Base-by-base conservation (phyloP, 64 coral and sea anemone species). In the Pocillopora verrucosa region DNA sequence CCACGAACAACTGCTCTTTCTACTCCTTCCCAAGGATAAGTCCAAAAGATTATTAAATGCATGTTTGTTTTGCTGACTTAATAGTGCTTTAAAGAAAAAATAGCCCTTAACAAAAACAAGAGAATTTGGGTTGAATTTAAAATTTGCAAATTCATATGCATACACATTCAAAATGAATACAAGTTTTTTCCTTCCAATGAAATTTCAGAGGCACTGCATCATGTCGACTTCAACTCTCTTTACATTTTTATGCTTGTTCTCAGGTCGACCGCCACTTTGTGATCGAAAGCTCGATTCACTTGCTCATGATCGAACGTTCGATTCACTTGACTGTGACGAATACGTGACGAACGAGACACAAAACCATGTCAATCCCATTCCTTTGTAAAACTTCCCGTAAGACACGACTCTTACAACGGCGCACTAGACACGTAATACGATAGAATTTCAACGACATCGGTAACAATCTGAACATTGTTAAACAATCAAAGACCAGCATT, bases 271-370 rank as follows among this genome's bases (percentile, higher is more conserved):
- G 41, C 3, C 3, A 51, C 3, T 51, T 51, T 7, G 25, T 70
- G 19, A n/a, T n/a, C 22, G 67, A 63, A 63, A 7, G 61, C 16
- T 63, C 67, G n/a, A 70, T 24, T n/a, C 41, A 51, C 41, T 51
- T 51, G 41, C 41, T 51, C 2, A 70, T 70, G 67, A 70, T 70
- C 67, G 67, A 70, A 70, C 67, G n/a, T 25, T 72, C 65, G 64
- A 68, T 68, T 85, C 38, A 83, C 26, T 83, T 62, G 19, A 67
- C 59, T 83, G 63, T 85, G 37, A 85, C 41, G 82, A 41, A 24
- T 63, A 85, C 41, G 82, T 72, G 82, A 85, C 37, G 5, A 58
- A 56, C 38, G 72, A 56, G 62, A 20, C 13, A 85, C 9, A 70
- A 70, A 70, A 70, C 19, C 67, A n/a, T 70, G 67, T 70, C 67